phyloP scores from a whole-genome alignment of 2,888 invertebrate genomes.

The Sarcophaga subvicina region DNA sequence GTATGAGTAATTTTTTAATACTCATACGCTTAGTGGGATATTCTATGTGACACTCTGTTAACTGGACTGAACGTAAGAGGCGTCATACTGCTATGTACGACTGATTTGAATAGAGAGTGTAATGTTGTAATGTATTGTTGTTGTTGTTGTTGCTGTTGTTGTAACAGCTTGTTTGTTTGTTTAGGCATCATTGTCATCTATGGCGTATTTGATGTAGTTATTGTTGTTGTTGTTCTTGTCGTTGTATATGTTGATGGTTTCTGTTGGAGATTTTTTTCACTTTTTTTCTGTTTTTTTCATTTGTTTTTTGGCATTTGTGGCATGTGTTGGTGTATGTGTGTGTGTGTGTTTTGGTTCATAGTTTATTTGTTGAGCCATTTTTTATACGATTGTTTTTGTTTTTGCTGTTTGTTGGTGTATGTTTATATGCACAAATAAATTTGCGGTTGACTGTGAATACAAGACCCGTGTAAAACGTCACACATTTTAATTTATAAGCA shows the following conservation, averaged over 20 bases:
- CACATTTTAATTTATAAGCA: slow-evolving; percentile 57
- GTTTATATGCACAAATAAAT: slow-evolving; percentile 58
- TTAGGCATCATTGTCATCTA: slow-evolving; percentile 47
- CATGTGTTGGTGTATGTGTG: neutral
- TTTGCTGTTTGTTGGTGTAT: neutral
- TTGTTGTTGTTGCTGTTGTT: neutral
- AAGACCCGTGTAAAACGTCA: slow-evolving; percentile 55
- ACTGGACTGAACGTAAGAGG: neutral
- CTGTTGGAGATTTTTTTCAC: slow-evolving; percentile 8
- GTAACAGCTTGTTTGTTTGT: slow-evolving; percentile 24
- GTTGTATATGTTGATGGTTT: slow-evolving; percentile 34
- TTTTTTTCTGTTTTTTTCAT: neutral
- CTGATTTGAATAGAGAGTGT: neutral
- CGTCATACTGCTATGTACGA: neutral
- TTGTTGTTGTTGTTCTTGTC: neutral
- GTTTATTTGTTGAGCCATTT: slow-evolving; percentile 29
- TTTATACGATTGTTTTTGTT: neutral
- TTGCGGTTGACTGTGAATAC: slow-evolving; percentile 57
- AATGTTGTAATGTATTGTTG: neutral
- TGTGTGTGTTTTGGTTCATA: slow-evolving; percentile 22
- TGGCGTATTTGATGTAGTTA: neutral
- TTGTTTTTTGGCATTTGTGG: slow-evolving; percentile 6
- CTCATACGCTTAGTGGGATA: slow-evolving; percentile 49
- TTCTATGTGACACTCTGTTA: neutral
- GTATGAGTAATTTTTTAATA: slow-evolving; percentile 64